Evolutionary conservation across 2,113 vertebrate genomes (phyloP).

Genomic region (Pelvicachromis taeniatus): DNA sequence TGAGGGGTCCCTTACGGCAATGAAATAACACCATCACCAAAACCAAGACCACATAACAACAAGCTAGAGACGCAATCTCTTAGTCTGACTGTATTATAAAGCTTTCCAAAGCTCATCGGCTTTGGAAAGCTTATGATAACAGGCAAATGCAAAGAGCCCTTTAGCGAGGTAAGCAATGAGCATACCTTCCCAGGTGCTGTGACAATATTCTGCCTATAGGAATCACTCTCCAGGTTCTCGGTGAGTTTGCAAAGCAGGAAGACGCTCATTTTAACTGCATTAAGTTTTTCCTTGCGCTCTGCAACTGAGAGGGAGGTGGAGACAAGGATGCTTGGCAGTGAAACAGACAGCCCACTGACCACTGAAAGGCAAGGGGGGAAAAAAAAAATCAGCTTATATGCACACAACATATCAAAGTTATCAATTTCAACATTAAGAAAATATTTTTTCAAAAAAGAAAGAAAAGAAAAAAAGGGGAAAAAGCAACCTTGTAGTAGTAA

Average conservation of each 20-base stretch:
- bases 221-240: slow-evolving; percentile 82
- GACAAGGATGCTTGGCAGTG: slow-evolving; percentile 76
- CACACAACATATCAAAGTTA: neutral
- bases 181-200: slow-evolving; percentile 71
- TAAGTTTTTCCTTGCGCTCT: slow-evolving; percentile 82
- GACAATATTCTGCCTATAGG: slow-evolving; percentile 68
- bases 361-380: slow-evolving; percentile 64
- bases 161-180: neutral
- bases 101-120: slow-evolving; percentile 65
- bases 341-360: slow-evolving; percentile 78
- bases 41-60: slow-evolving; percentile 68
- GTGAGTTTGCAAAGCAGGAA: slow-evolving; percentile 84
- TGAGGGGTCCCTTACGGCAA: slow-evolving; percentile 71
- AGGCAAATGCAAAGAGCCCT: neutral
- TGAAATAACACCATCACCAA: slow-evolving; percentile 53
- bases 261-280: slow-evolving; percentile 91
- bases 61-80: slow-evolving; percentile 24
- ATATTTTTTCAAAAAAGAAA: neutral
- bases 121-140: slow-evolving; percentile 26
- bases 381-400: neutral
- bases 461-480: neutral
- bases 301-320: slow-evolving; percentile 61
- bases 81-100: slow-evolving; percentile 44
- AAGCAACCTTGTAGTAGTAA: slow-evolving; percentile 80
- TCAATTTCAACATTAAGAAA: neutral